Evolutionary conservation across 1,140 invertebrate species (phyloP), one percentile per base, ranked within the genome.

Genomic region (Cotesia vestalis): DNA sequence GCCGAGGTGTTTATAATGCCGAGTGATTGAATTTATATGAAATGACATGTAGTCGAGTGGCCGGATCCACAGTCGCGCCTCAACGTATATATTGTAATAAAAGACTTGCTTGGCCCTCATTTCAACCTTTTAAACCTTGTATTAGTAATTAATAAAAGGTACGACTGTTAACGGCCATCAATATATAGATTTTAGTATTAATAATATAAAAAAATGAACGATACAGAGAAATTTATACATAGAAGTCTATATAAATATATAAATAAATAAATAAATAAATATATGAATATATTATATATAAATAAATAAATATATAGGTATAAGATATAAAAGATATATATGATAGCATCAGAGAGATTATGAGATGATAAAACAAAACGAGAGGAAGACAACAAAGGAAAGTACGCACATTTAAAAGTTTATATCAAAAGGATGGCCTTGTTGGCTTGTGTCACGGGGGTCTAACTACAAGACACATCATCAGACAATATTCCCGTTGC

Each of bases 401-500:
- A 64, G 34, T 66, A 9, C n/a, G 34, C 40, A 46, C 6, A 46
- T 46, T 46, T 46, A 5, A 46, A 46, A 46, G 27, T 46, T 46
- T 6, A 46, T 46, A 6, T 46, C 11, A 46, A 46, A 46, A 46
- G 40, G 40, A 46, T 11, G 11, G 40, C 46, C 9, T 38, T 9
- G 63, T 11, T 35, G 71, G 53, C 71, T 62, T 52, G 52, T 72
- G 71, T 68, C 71, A 73, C 53, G 66, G 61, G 71, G 61, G 59
- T 62, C 17, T 55, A 34, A 55, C 17, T 36, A 55, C 36, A 59
- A 67, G 40, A 46, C 40, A 46, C 40, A 8, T 46, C 40, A 46
- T 63, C 60, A 55, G 62, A 69, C 72, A 73, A 69, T 46, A 46
- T 46, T 73, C 55, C 72, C 72, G 72, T 73, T 73, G 72, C 60